Evolutionary conservation across 1,140 invertebrate species (phyloP).

Genomic region (Helicoverpa armigera): DNA sequence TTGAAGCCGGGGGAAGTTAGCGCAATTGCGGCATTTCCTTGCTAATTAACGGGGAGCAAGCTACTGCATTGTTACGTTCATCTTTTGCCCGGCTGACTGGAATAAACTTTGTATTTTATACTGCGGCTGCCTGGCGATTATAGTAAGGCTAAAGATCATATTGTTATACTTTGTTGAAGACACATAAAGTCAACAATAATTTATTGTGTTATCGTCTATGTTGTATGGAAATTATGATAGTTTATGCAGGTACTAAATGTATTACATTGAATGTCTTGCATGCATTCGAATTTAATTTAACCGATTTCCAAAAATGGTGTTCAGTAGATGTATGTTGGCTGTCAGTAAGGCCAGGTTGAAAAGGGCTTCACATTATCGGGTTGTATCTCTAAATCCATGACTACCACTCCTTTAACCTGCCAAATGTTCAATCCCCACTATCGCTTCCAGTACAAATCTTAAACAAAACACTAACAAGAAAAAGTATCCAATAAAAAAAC

Average conservation of each 20-base stretch:
- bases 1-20: constrained; percentile 49
- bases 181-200: too few relatives aligned
- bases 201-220: neutral
- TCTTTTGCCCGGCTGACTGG: constrained; percentile 47
- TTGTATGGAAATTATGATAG: neutral
- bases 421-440: constrained; percentile 11
- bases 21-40: constrained; percentile 52
- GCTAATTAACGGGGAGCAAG: constrained; percentile 52
- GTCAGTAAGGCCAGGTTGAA: too few relatives aligned
- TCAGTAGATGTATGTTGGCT: too few relatives aligned
- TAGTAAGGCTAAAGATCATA: constrained; percentile 12
- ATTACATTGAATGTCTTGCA: too few relatives aligned
- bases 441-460: constrained; percentile 28
- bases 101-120: constrained; percentile 54
- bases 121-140: constrained; percentile 12
- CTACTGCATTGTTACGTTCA: constrained; percentile 53
- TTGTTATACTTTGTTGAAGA: neutral
- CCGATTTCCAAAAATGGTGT: neutral
- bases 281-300: too few relatives aligned
- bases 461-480: constrained; percentile 41
- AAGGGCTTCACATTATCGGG: too few relatives aligned
- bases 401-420: neutral
- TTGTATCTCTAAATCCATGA: neutral
- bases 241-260: too few relatives aligned
- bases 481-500: constrained; percentile 48